Percentiles rank a stretch among this genome's conserved stretches.
Evolutionary conservation across 2,113 vertebrate species (phyloP).

Genomic region (Azemiops feae): DNA sequence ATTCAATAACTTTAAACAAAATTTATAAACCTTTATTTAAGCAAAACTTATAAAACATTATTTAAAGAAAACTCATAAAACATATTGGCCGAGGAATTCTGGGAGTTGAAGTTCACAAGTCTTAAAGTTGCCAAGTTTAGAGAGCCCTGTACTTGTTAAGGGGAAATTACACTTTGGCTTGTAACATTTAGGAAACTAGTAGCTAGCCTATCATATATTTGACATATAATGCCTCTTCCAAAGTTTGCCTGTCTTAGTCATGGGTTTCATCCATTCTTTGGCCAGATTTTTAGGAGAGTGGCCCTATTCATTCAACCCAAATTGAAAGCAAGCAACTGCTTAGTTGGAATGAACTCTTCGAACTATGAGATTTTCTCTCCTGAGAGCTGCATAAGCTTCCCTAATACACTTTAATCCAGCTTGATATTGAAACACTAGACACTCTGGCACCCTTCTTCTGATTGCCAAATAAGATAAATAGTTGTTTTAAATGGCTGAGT

Average conservation of each 20-base stretch:
- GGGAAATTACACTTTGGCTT: background rate
- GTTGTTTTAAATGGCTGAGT: slow-evolving; percentile 31
- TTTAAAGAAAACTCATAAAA: no score
- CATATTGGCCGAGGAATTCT: background rate
- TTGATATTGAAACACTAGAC: slow-evolving; percentile 59
- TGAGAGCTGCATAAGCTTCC: slow-evolving; percentile 53
- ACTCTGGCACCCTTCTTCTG: slow-evolving; percentile 57
- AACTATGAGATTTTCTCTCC: slow-evolving; percentile 52
- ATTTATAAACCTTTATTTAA: background rate
- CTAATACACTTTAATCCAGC: slow-evolving; percentile 66
- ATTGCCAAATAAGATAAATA: slow-evolving; percentile 41
- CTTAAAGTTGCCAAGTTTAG: background rate
- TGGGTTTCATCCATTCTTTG: background rate
- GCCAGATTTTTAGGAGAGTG: slow-evolving; percentile 9
- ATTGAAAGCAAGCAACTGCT: slow-evolving; percentile 45
- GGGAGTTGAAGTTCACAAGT: background rate
- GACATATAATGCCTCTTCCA: background rate
- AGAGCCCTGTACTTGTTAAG: background rate
- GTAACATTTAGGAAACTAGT: background rate
- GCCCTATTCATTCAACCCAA: slow-evolving; percentile 38
- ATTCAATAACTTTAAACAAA: background rate
- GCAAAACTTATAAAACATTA: background rate
- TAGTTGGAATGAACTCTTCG: slow-evolving; percentile 40
- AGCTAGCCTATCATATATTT: background rate
- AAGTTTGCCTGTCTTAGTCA: background rate